Evolutionary conservation across 2,113 vertebrate genomes (phyloP).

Genomic region (Alosa alosa): DNA sequence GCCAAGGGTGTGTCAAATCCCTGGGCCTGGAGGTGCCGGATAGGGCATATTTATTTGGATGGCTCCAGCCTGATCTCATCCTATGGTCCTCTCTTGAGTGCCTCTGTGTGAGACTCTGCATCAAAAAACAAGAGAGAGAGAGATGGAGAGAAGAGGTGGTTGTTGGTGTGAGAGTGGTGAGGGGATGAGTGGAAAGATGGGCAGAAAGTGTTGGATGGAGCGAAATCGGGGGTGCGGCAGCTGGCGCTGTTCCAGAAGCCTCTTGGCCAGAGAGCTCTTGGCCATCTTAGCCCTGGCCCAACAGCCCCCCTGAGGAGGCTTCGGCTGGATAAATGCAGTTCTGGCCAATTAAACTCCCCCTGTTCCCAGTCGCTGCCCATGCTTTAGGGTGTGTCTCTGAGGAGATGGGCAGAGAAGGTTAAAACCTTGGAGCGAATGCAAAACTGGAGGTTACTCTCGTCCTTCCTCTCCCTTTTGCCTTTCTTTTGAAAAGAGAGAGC

Average conservation of each 20-base stretch:
- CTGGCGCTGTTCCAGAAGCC: background rate
- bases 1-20: background rate
- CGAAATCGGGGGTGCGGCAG: background rate
- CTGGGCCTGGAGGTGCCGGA: background rate
- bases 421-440: conserved; percentile 29
- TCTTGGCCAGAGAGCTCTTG: conserved; percentile 30
- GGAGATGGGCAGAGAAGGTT: conserved; percentile 28
- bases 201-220: background rate
- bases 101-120: background rate
- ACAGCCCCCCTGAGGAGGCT: conserved; percentile 18
- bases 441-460: conserved; percentile 14
- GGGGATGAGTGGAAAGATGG: background rate
- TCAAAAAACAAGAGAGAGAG: background rate
- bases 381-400: conserved; percentile 26
- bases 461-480: background rate
- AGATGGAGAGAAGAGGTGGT: background rate
- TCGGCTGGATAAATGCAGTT: conserved; percentile 29
- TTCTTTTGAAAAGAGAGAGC: background rate
- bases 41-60: background rate
- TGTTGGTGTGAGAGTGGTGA: background rate
- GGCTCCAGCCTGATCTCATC: background rate
- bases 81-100: background rate
- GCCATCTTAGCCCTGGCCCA: background rate
- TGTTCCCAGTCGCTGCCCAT: conserved; percentile 9
- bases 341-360: conserved; percentile 35